These are phyloP conservation scores for Manacus vitellinus DNA, from an alignment of 2,113 vertebrate species.

Conservation along the genomic window DNA sequence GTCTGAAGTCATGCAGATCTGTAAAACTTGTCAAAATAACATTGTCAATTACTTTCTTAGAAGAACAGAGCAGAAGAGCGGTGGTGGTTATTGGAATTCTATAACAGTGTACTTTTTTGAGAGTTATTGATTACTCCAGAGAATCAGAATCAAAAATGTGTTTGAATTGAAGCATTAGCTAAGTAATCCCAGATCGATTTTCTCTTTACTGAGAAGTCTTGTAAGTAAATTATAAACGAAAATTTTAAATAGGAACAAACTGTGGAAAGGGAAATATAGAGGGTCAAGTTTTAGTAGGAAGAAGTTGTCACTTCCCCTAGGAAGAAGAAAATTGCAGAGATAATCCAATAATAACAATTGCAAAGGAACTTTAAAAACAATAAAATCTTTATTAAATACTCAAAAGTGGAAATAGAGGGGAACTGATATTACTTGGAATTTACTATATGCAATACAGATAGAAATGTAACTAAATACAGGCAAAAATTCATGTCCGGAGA, in stretches of 20 bases:
- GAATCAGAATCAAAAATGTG: background rate
- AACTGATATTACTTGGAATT: background rate
- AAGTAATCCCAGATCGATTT: background rate
- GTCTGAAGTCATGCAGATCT: background rate
- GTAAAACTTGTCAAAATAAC: background rate
- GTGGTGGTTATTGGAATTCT: background rate
- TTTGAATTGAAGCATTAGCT: background rate
- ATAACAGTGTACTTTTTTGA: background rate
- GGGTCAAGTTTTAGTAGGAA: background rate
- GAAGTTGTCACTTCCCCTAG: background rate
- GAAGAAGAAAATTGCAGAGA: background rate
- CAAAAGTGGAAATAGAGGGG: background rate
- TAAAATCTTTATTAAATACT: background rate
- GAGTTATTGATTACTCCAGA: background rate
- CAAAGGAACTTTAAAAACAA: background rate
- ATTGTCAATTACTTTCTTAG: background rate
- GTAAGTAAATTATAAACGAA: background rate
- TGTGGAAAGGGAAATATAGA: background rate
- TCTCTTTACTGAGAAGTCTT: background rate
- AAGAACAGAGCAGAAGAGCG: background rate
- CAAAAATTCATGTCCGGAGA: background rate
- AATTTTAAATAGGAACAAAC: background rate
- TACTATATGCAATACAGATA: background rate
- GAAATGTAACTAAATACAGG: background rate
- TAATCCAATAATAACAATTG: background rate